Base-by-base conservation (phyloP, 2,888 invertebrate genomes). In the Drosophila fungiperda region DNA sequence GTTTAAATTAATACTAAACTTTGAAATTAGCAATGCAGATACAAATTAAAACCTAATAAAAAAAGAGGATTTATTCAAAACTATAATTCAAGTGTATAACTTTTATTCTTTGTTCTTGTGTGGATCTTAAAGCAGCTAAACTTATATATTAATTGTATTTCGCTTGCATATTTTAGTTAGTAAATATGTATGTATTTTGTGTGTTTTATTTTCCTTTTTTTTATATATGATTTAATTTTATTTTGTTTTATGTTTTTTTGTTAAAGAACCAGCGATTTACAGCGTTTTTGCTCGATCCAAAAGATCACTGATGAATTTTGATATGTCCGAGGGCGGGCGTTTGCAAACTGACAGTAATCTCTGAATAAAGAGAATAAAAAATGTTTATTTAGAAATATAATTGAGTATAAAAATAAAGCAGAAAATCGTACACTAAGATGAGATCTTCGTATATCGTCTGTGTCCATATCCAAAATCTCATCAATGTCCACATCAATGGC, bases 381-480 rank as follows among this genome's bases (percentile, higher is more conserved):
- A 55, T 26, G n/a, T 64, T 52, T 45, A 12, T 12, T 50, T 29
- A 26, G 6, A n/a, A 20, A 23, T 48, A 38, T 57, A 33, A 45
- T 59, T 45, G 48, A 65, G 58, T 49, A 40, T 36, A 12, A n/a
- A 20, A 45, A 23, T 12, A 15, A 23, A 2, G 7, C 7, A 36
- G 4, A 1, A 15, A 9, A 32, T 92, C 92, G 93, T 93, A 97
- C 97, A 95, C 95, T 94, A 93, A 97, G 95, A 94, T 97, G 97
- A 92, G 95, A 94, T 94, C 97, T 96, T 93, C 98, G 95, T 91
- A 96, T 96, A 82, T 96, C 96, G 92, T 98, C 98, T 91, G 96
- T 96, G 93, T 98, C 98, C 96, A 98, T 97, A 94, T 98, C 98
- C 85, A 98, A 95, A 84, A 98, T 95, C 94, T 98, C 98, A 94